A percentile compares a stretch with the other conserved stretches of the same genome.
Conservation (phyloP, 2,797 vertebrate genomes). For the Peromyscus melanophrys region DNA sequence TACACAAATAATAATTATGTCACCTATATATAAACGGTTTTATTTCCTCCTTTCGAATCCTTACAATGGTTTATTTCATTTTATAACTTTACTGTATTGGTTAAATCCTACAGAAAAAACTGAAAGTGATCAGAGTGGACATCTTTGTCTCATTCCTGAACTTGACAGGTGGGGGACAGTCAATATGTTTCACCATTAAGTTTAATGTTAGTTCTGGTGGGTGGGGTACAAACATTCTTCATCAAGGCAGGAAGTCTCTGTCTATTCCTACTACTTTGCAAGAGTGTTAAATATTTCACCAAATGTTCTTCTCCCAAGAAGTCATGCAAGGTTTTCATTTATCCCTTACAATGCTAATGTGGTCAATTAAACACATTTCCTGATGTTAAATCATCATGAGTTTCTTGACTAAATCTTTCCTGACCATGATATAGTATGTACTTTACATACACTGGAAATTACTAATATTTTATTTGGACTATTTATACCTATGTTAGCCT, state of each 20-base stretch:
- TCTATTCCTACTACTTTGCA: conserved; percentile 1
- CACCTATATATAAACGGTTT: background rate
- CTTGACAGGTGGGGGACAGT: background rate
- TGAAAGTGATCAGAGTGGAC: background rate
- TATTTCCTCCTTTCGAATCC: conserved; percentile 15
- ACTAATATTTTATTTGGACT: conserved; percentile 2
- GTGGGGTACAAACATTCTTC: background rate
- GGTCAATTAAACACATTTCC: conserved; percentile 46
- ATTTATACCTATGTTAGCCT: background rate
- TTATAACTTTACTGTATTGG: conserved; percentile 7
- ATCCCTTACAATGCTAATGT: background rate
- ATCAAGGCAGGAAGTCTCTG: conserved; percentile 2
- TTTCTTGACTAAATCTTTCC: conserved; percentile 35
- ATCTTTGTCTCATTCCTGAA: background rate
- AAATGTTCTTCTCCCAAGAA: background rate
- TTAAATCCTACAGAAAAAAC: background rate
- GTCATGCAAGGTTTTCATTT: background rate
- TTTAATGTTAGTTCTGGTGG: background rate
- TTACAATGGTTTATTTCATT: background rate
- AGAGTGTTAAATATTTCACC: conserved; percentile 16
- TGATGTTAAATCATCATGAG: conserved; percentile 3
- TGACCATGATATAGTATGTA: background rate
- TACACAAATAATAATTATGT: conserved; percentile 1
- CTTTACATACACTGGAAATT: conserved; percentile 8
- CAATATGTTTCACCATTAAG: background rate